Percentiles rank a stretch among this genome's conserved stretches.
These are phyloP conservation scores for Thera britannica DNA, from an alignment of 2,888 invertebrate species.

Conservation along the genomic window DNA sequence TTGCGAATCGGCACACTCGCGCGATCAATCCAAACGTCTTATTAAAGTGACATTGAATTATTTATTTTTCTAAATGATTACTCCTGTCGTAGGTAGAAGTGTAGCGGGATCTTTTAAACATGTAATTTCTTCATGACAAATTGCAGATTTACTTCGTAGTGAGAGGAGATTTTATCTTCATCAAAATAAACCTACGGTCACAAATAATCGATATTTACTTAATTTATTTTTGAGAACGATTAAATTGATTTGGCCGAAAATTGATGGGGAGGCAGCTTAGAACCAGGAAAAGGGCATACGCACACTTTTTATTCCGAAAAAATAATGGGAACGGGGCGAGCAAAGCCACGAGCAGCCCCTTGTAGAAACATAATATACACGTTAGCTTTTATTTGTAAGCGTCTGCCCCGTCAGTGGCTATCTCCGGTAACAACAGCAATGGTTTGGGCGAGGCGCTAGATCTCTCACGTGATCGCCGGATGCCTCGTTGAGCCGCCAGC, in stretches of 20 bases:
- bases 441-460: conserved; percentile 50
- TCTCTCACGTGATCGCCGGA: conserved; percentile 79
- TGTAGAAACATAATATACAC: neutral
- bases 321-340: too few species aligned
- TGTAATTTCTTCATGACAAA: neutral
- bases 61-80: conserved; percentile 29
- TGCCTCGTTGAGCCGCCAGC: conserved; percentile 56
- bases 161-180: neutral
- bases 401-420: conserved; percentile 11
- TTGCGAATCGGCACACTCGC: conserved; percentile 29
- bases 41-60: conserved; percentile 35
- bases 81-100: conserved; percentile 10
- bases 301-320: too few species aligned
- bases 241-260: too few species aligned
- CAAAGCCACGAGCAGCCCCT: neutral
- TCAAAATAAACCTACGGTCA: neutral
- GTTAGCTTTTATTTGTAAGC: conserved; percentile 6
- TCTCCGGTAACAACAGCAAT: conserved; percentile 17
- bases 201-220: neutral
- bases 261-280: too few species aligned
- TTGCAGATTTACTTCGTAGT: conserved; percentile 8
- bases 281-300: too few species aligned
- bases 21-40: conserved; percentile 33
- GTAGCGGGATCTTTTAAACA: conserved; percentile 11
- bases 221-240: neutral